These are phyloP conservation scores for Silurus asotus DNA, from an alignment of 2,113 vertebrate genomes.

Conservation along the genomic window DNA sequence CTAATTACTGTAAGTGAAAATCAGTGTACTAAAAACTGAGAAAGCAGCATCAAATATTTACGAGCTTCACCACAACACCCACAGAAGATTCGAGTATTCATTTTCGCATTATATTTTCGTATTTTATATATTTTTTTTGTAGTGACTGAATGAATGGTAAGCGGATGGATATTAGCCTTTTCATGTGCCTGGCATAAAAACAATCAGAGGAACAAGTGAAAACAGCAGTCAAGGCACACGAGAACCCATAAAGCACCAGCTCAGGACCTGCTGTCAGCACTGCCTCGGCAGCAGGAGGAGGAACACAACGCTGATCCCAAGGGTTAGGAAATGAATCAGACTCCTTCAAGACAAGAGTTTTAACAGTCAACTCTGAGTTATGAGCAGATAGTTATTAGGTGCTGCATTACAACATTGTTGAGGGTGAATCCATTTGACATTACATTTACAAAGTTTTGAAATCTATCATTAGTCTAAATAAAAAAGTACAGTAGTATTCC, in stretches of 20 bases:
- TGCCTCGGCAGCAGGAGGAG: conserved; percentile 50
- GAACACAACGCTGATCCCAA: conserved; percentile 33
- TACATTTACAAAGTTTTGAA: background rate
- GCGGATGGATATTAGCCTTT: background rate
- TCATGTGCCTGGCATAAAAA: background rate
- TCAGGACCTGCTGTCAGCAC: conserved; percentile 54
- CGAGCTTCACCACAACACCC: background rate
- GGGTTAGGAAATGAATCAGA: conserved; percentile 51
- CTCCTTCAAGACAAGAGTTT: conserved; percentile 25
- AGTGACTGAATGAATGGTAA: background rate
- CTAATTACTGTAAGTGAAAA: background rate
- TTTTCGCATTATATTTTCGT: background rate
- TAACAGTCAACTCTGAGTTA: background rate
- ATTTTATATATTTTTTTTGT: too few species aligned
- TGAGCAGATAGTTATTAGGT: background rate
- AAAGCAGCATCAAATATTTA: conserved; percentile 11
- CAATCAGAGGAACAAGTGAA: conserved; percentile 21
- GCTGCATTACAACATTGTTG: background rate
- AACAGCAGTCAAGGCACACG: conserved; percentile 51
- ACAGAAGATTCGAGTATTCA: background rate
- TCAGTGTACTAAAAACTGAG: conserved; percentile 2
- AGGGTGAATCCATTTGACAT: background rate
- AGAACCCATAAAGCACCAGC: conserved; percentile 47
- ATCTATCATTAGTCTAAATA: background rate
- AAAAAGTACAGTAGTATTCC: background rate